A percentile compares a stretch with the other conserved stretches of the same genome.
Evolutionary conservation across 2,113 vertebrate genomes (phyloP).

Genomic region (Typhlomys cinereus): DNA sequence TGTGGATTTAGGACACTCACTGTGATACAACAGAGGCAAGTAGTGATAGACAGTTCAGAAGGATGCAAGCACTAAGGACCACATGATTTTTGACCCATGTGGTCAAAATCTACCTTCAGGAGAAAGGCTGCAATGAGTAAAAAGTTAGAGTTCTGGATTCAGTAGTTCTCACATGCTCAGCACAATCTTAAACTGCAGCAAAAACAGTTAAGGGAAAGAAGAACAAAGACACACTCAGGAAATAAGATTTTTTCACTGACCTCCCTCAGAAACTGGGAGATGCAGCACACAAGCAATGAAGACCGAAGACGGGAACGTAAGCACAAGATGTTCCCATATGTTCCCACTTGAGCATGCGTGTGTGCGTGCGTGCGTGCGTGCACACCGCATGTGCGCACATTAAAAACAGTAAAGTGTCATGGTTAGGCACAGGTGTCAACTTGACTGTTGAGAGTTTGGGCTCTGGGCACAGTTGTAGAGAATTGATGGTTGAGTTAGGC

Average conservation of each 20-base stretch:
- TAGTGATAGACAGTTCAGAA: neutral
- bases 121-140: neutral
- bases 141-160: fast-evolving
- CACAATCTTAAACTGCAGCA: neutral
- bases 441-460: too few species aligned
- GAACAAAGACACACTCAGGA: neutral
- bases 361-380: too few species aligned
- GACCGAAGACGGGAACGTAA: too few species aligned
- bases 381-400: too few species aligned
- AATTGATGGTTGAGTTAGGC: too few species aligned
- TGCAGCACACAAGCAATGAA: neutral
- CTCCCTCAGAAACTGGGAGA: neutral
- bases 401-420: too few species aligned
- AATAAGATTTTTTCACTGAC: neutral
- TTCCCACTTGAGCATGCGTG: too few species aligned
- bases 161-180: neutral
- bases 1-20: neutral
- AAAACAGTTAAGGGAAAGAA: neutral
- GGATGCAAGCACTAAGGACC: neutral
- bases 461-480: too few species aligned
- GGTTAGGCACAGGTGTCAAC: too few species aligned
- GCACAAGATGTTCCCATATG: too few species aligned
- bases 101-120: neutral
- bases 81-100: neutral
- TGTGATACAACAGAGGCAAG: neutral